phyloP scores from a whole-genome alignment of 2,797 vertebrate genomes.

The Buceros bicornis region DNA sequence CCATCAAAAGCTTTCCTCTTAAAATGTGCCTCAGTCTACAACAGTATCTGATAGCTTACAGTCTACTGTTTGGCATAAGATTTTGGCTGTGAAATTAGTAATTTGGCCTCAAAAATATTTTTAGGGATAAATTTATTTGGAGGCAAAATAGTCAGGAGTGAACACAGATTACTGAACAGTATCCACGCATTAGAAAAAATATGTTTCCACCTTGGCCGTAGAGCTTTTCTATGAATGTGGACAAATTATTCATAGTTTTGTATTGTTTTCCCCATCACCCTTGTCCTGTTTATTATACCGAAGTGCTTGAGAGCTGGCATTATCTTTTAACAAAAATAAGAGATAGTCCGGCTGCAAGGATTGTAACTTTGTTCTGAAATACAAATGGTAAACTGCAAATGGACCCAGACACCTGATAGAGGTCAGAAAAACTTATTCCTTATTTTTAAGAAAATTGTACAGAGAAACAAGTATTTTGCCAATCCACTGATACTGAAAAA shows the following conservation, averaged over 20 bases:
- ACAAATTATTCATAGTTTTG: neutral
- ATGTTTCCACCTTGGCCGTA: neutral
- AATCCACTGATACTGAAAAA: neutral
- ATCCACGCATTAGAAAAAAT: neutral
- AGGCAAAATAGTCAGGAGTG: slow-evolving; percentile 22
- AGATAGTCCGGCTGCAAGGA: neutral
- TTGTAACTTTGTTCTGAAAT: neutral
- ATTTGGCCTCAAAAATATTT: slow-evolving; percentile 48
- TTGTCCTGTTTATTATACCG: neutral
- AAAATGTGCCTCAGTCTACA: slow-evolving; percentile 15
- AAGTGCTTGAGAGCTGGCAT: neutral
- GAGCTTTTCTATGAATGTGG: neutral
- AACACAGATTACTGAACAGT: neutral
- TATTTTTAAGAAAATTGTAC: neutral
- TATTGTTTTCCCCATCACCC: neutral
- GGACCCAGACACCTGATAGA: neutral
- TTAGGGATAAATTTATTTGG: slow-evolving; percentile 31
- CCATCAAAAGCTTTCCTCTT: slow-evolving; percentile 34
- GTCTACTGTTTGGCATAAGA: slow-evolving; percentile 4
- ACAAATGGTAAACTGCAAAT: neutral
- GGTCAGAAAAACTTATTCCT: neutral
- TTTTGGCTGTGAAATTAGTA: slow-evolving; percentile 49
- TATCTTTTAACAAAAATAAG: neutral
- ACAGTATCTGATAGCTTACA: slow-evolving; percentile 1
- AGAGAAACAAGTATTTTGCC: neutral